These are phyloP conservation scores for Phyllotreta striolata DNA, from an alignment of 2,888 invertebrate genomes.

Conservation along the genomic window DNA sequence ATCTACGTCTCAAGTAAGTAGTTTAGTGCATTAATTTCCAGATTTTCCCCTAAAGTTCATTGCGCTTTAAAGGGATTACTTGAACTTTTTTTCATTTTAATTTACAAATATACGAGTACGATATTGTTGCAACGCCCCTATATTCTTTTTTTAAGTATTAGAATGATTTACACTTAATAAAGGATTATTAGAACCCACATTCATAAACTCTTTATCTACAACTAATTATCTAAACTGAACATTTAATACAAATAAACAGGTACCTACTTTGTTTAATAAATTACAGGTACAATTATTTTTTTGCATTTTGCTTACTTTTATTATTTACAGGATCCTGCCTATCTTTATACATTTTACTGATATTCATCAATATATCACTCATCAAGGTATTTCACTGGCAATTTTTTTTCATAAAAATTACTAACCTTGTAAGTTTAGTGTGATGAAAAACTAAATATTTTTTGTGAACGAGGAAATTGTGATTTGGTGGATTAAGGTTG, in stretches of 20 bases:
- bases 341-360: slow-evolving; percentile 56
- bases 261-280: no score
- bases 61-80: no score
- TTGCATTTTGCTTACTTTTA: slow-evolving; percentile 35
- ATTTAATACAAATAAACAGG: no score
- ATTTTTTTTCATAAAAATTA: slow-evolving; percentile 15
- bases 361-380: slow-evolving; percentile 28
- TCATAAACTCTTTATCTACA: no score
- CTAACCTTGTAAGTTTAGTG: slow-evolving; percentile 7
- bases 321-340: slow-evolving; percentile 52
- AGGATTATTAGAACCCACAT: slow-evolving; percentile 17
- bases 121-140: background rate
- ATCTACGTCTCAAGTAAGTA: slow-evolving; percentile 66
- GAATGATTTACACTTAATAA: slow-evolving; percentile 14
- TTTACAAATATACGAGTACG: slow-evolving; percentile 13
- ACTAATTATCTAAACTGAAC: no score
- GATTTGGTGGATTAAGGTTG: no score
- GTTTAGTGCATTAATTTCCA: slow-evolving; percentile 39
- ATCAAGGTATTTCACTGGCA: slow-evolving; percentile 33
- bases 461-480: no score
- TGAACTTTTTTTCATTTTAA: no score
- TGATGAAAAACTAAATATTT: no score
- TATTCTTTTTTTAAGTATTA: no score
- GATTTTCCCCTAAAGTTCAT: slow-evolving; percentile 36
- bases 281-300: slow-evolving; percentile 12